phyloP scores from a whole-genome alignment of 1,140 invertebrate genomes.

The Drosophila orena region DNA sequence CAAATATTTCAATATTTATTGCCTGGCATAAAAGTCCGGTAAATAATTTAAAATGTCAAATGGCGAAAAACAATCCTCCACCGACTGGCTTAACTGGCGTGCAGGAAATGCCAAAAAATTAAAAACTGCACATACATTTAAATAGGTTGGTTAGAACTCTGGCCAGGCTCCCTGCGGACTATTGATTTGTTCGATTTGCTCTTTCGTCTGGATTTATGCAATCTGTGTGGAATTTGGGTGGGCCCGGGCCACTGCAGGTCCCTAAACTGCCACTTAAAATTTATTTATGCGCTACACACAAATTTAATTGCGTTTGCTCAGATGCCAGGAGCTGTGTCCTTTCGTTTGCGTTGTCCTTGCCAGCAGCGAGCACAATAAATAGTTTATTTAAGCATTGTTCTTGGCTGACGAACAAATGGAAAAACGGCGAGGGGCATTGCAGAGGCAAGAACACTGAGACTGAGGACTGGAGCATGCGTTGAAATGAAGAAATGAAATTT shows the following conservation, averaged over 20 bases:
- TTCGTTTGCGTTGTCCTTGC: slow-evolving; percentile 34
- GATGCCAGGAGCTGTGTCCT: slow-evolving; percentile 7
- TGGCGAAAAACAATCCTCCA: slow-evolving; percentile 43
- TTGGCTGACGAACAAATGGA: slow-evolving; percentile 39
- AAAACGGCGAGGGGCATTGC: background rate
- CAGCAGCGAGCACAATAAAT: slow-evolving; percentile 61
- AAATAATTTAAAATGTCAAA: slow-evolving; percentile 57
- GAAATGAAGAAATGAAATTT: slow-evolving; percentile 80
- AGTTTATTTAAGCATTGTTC: slow-evolving; percentile 76
- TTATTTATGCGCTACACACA: slow-evolving; percentile 58
- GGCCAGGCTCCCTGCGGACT: slow-evolving; percentile 36
- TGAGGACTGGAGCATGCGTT: slow-evolving; percentile 42
- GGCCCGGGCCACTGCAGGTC: slow-evolving; percentile 16
- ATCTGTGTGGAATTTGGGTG: slow-evolving; percentile 29
- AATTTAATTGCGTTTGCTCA: slow-evolving; percentile 66
- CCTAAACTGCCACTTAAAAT: slow-evolving; percentile 50
- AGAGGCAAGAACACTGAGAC: slow-evolving; percentile 1
- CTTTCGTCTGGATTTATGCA: slow-evolving; percentile 33
- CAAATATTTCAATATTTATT: slow-evolving; percentile 58
- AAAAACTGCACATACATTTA: slow-evolving; percentile 32
- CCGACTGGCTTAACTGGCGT: slow-evolving; percentile 17
- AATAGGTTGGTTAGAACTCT: slow-evolving; percentile 4
- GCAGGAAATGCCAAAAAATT: slow-evolving; percentile 36
- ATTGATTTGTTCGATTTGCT: slow-evolving; percentile 43
- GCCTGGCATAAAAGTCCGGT: slow-evolving; percentile 20